Percentiles rank a stretch among this genome's conserved stretches.
Conservation (phyloP, 2,888 invertebrate genomes). For the Noctua janthina region DNA sequence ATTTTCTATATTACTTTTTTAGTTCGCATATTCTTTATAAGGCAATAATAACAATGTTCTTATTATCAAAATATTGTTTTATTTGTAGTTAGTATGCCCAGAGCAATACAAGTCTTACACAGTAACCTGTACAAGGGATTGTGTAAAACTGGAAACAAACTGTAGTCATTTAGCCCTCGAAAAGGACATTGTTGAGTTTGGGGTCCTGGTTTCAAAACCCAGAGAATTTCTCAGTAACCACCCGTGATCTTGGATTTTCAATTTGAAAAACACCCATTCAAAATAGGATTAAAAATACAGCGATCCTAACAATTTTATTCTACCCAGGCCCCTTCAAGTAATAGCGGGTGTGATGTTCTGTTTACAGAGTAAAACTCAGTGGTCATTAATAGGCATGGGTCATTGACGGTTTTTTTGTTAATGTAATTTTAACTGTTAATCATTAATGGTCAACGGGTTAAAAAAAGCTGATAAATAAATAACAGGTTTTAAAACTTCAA, state of each 20-base stretch:
- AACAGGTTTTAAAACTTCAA: too few species aligned
- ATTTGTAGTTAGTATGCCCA: constrained; percentile 20
- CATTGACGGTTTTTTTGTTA: too few species aligned
- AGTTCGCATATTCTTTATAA: constrained; percentile 47
- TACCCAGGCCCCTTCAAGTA: too few species aligned
- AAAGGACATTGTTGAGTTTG: background rate
- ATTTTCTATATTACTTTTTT: constrained; percentile 39
- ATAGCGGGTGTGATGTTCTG: too few species aligned
- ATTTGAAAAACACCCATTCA: too few species aligned
- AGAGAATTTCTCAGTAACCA: background rate
- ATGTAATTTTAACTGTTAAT: too few species aligned
- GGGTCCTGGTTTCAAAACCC: background rate
- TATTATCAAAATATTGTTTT: constrained; percentile 52
- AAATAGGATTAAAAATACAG: too few species aligned
- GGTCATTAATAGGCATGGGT: too few species aligned
- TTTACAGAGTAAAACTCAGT: too few species aligned
- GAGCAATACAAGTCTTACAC: background rate
- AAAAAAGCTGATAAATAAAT: too few species aligned
- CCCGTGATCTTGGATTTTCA: background rate
- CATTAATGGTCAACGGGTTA: too few species aligned
- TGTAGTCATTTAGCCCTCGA: background rate
- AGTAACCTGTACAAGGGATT: background rate
- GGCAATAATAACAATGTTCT: constrained; percentile 54
- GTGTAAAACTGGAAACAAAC: background rate
- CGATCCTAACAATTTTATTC: too few species aligned